Evolutionary conservation across 2,888 invertebrate species (phyloP).

Genomic region (Ophion obscuratus): DNA sequence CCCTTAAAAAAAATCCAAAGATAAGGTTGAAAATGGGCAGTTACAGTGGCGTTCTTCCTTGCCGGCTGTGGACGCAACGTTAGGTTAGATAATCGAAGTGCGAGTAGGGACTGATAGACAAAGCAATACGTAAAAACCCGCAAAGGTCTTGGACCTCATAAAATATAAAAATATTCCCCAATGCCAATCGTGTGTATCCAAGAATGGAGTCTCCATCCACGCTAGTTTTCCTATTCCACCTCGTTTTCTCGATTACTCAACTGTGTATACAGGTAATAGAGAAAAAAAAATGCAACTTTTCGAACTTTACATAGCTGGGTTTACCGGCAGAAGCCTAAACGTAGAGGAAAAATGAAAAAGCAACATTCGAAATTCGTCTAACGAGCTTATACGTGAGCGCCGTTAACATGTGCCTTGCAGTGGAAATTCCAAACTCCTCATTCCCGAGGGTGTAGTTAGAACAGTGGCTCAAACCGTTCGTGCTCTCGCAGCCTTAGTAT

Average conservation of each 20-base stretch:
- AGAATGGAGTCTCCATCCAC: too few species aligned
- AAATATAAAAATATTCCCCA: too few species aligned
- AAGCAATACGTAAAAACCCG: too few species aligned
- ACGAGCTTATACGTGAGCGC: conserved; percentile 33
- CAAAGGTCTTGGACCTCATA: too few species aligned
- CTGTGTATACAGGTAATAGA: not conserved
- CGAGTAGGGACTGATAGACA: too few species aligned
- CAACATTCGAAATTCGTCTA: conserved; percentile 39
- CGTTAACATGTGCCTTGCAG: conserved; percentile 44
- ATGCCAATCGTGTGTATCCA: too few species aligned
- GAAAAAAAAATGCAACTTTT: conserved; percentile 1
- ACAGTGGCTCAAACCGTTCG: conserved; percentile 59
- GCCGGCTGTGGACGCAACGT: too few species aligned
- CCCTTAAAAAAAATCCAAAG: too few species aligned
- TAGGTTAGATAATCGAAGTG: too few species aligned
- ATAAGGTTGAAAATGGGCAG: too few species aligned
- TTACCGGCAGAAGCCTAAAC: not conserved
- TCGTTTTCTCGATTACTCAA: conserved; percentile 3
- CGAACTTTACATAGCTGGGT: not conserved
- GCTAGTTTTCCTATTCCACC: not conserved
- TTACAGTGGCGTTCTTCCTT: too few species aligned
- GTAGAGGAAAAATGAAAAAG: conserved; percentile 12
- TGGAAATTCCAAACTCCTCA: conserved; percentile 58
- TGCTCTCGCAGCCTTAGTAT: conserved; percentile 44
- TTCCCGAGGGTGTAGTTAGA: conserved; percentile 58